phyloP scores from a whole-genome alignment of 2,888 invertebrate species.

The Hipparchia semele region DNA sequence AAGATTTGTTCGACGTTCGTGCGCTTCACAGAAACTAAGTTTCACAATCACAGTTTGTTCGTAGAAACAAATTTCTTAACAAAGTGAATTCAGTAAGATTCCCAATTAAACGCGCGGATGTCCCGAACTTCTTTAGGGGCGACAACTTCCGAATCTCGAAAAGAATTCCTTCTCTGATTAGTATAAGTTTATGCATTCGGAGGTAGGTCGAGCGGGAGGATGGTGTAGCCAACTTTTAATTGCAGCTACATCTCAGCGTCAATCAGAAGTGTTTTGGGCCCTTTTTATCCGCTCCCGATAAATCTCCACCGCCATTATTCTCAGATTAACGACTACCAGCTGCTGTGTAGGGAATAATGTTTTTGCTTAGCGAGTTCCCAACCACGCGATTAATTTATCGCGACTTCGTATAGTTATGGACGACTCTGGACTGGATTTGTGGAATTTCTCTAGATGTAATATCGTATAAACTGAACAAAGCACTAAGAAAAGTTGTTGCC shows the following conservation, averaged over 20 bases:
- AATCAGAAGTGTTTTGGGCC: conserved; percentile 53
- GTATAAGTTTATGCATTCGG: conserved; percentile 79
- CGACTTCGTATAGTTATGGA: conserved; percentile 40
- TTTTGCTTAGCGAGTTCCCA: conserved; percentile 55
- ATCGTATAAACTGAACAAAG: conserved; percentile 21
- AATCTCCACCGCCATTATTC: conserved; percentile 49
- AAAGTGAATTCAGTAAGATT: conserved; percentile 77
- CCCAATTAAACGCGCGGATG: conserved; percentile 80
- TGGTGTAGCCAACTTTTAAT: conserved; percentile 72
- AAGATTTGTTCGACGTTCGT: conserved; percentile 31
- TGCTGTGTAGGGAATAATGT: conserved; percentile 55
- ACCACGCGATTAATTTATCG: conserved; percentile 62
- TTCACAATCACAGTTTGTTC: conserved; percentile 63
- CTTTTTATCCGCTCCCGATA: conserved; percentile 51
- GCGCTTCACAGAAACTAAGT: conserved; percentile 49
- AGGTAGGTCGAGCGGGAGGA: conserved; percentile 54
- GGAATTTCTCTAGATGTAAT: conserved; percentile 23
- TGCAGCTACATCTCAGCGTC: conserved; percentile 58
- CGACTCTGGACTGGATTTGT: conserved; percentile 32
- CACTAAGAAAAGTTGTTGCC: conserved; percentile 13
- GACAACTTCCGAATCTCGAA: conserved; percentile 76
- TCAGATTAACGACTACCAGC: conserved; percentile 55
- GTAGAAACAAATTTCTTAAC: conserved; percentile 63
- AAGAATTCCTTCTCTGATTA: conserved; percentile 79
- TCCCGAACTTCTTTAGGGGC: conserved; percentile 62